Evolutionary conservation across 35 echinoderm and acorn worm species (phyloP).

Genomic region (Apostichopus californicus): DNA sequence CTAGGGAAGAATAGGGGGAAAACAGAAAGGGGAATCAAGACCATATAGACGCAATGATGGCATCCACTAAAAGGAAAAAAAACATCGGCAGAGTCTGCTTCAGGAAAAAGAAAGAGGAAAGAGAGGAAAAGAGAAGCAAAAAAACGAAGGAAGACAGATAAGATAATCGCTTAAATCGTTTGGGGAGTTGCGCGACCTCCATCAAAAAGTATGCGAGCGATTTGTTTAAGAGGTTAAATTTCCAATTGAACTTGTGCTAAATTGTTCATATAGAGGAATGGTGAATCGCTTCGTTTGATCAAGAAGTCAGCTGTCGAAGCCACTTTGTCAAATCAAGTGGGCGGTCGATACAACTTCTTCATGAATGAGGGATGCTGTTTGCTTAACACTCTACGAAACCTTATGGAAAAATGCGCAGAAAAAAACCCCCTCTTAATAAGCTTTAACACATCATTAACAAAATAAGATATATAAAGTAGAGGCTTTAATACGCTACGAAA

Average conservation of each 20-base stretch:
- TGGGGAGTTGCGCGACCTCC: slow-evolving; percentile 21
- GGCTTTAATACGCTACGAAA: too few species aligned
- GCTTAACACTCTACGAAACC: too few species aligned
- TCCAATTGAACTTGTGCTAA: slow-evolving; percentile 36
- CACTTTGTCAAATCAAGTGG: slow-evolving; percentile 21
- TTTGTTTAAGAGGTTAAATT: slow-evolving; percentile 48
- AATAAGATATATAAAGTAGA: too few species aligned
- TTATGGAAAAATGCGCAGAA: too few species aligned
- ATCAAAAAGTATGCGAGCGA: slow-evolving; percentile 28
- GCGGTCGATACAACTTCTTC: slow-evolving; percentile 20
- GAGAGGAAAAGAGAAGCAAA: not conserved
- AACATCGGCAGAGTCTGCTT: not conserved
- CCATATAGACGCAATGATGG: not conserved
- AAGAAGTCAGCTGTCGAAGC: not conserved
- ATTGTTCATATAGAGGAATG: not conserved
- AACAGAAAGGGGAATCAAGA: not conserved
- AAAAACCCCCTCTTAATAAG: too few species aligned
- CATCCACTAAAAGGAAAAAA: not conserved
- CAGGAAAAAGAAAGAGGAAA: not conserved
- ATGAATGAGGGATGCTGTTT: too few species aligned
- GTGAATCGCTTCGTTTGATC: not conserved
- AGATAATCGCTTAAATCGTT: slow-evolving; percentile 26
- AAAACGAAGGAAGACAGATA: slow-evolving; percentile 28
- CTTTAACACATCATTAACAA: too few species aligned
- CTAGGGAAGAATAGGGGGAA: not conserved